Conservation (phyloP, 2,113 vertebrate species). For the Ailuropoda melanoleuca region DNA sequence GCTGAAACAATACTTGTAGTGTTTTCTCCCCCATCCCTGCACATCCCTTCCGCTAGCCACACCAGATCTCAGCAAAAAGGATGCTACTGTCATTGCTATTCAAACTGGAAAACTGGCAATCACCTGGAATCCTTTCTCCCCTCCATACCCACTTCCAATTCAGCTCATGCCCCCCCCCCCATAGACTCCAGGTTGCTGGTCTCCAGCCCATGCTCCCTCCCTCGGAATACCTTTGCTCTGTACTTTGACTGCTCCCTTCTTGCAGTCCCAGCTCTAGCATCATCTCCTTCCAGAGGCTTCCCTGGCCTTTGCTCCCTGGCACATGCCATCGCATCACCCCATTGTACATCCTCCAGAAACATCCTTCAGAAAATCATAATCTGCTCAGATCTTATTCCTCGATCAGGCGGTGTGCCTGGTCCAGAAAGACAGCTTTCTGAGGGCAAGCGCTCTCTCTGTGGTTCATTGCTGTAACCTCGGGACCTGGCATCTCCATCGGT, state of each 20-base stretch:
- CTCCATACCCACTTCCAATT: fast-evolving
- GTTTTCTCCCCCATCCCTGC: background rate
- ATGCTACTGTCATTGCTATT: background rate
- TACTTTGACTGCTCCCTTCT: background rate
- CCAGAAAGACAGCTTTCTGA: background rate
- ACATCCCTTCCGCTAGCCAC: fast-evolving
- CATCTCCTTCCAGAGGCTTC: background rate
- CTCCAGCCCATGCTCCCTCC: background rate
- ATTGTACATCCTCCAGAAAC: background rate
- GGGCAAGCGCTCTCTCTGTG: background rate
- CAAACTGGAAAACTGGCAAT: background rate
- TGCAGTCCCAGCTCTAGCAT: fast-evolving
- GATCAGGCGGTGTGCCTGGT: fast-evolving
- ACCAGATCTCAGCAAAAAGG: background rate
- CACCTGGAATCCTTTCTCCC: background rate
- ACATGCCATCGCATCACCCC: background rate
- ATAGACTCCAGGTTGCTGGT: background rate
- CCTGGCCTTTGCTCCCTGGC: background rate
- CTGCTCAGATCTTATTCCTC: background rate
- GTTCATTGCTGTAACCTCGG: fast-evolving
- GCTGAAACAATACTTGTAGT: background rate
- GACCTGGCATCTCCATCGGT: no score
- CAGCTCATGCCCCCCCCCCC: fast-evolving
- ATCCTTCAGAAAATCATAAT: background rate
- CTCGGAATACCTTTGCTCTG: background rate